Percentiles rank a stretch among this genome's conserved stretches.
Conservation (phyloP, 64 coral and sea anemone species). For the Pocillopora damicornis region DNA sequence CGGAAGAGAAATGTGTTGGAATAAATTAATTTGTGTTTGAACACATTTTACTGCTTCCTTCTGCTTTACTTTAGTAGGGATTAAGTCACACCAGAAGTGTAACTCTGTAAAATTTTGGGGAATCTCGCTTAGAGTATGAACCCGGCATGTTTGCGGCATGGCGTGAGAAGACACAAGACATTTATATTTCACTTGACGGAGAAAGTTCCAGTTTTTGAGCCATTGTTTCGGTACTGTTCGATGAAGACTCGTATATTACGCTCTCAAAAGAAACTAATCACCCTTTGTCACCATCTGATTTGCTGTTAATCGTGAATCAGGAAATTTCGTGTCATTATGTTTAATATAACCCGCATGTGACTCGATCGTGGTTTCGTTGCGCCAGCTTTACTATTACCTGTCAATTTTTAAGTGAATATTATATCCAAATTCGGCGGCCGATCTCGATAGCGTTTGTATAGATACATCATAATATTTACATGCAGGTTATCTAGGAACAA, state of each 20-base stretch:
- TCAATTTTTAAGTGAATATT: neutral
- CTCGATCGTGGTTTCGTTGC: neutral
- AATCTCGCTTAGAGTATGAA: neutral
- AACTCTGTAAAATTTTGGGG: neutral
- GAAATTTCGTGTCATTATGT: neutral
- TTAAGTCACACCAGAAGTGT: neutral
- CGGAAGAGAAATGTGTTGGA: constrained; percentile 22
- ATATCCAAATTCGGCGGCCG: neutral
- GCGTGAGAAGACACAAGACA: neutral
- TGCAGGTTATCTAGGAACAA: neutral
- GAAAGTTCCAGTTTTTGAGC: neutral
- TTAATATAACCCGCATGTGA: neutral
- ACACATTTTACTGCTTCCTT: neutral
- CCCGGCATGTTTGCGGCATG: neutral
- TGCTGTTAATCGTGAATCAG: constrained; percentile 1
- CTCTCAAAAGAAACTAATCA: neutral
- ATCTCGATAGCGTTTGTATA: constrained; percentile 11
- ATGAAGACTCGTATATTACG: neutral
- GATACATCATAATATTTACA: neutral
- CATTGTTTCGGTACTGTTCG: neutral
- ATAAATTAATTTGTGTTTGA: neutral
- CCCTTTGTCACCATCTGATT: constrained; percentile 20
- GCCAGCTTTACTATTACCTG: constrained; percentile 8
- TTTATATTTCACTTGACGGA: neutral
- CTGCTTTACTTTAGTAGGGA: neutral